These are phyloP conservation scores for Corvus hawaiiensis DNA, from an alignment of 2,113 vertebrate genomes.

Conservation along the genomic window DNA sequence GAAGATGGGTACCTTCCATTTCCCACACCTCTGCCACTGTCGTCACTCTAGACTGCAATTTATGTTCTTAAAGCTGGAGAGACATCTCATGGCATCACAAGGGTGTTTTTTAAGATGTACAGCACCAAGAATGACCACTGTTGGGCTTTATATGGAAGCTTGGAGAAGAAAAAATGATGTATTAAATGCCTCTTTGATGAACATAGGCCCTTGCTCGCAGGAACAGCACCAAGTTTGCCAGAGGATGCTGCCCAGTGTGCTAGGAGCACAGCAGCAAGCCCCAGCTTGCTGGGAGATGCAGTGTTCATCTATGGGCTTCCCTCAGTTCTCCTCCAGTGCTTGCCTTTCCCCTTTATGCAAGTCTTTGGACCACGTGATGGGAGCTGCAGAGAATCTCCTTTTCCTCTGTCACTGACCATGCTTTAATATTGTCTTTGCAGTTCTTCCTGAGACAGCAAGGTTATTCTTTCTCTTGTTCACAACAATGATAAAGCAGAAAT, in stretches of 20 bases:
- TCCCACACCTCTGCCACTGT: background rate
- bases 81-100: background rate
- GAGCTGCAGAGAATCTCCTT: background rate
- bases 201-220: background rate
- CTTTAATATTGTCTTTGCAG: background rate
- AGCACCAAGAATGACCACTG: background rate
- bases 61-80: background rate
- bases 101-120: background rate
- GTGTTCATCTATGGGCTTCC: background rate
- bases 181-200: background rate
- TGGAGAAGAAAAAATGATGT: background rate
- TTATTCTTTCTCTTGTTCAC: background rate
- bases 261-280: background rate
- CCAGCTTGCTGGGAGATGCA: background rate
- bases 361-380: background rate
- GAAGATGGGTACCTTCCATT: background rate
- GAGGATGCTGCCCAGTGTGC: rapidly evolving
- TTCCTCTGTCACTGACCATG: rapidly evolving
- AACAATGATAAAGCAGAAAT: background rate
- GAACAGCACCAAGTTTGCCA: background rate
- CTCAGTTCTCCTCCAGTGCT: background rate
- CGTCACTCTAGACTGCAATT: background rate
- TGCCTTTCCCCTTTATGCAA: background rate
- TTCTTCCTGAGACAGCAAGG: background rate
- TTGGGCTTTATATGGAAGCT: background rate